Conservation (phyloP, 2,113 vertebrate species). For the Microcebus jonahi region DNA sequence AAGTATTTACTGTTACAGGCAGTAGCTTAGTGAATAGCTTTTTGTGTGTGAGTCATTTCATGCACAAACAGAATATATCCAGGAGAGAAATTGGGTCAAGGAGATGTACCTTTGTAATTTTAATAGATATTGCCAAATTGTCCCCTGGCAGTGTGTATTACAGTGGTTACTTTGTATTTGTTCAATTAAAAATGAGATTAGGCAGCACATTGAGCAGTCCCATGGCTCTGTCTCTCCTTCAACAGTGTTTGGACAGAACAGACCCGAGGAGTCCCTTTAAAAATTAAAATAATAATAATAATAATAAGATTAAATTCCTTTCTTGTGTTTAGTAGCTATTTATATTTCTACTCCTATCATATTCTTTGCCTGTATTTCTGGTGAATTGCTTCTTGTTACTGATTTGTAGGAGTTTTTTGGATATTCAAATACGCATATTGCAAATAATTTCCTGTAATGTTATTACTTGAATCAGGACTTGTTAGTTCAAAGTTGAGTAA, state of each 20-base stretch:
- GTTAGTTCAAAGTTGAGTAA: not conserved
- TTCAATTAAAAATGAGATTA: not conserved
- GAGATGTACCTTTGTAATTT: not conserved
- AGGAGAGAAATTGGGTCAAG: not conserved
- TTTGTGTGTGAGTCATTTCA: not conserved
- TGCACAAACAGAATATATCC: not conserved
- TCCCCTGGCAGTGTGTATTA: not conserved
- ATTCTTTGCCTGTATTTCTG: not conserved
- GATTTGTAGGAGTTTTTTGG: not conserved
- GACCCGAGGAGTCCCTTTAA: too few relatives aligned
- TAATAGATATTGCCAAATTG: not conserved
- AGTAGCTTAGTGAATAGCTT: not conserved
- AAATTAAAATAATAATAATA: too few relatives aligned
- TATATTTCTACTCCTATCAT: not conserved
- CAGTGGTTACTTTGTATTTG: not conserved
- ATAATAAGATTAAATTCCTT: not conserved
- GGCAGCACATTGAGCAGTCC: not conserved
- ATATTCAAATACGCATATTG: not conserved
- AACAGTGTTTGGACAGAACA: too few relatives aligned
- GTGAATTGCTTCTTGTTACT: not conserved
- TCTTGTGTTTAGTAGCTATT: not conserved
- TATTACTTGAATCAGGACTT: not conserved
- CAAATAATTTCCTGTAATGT: not conserved
- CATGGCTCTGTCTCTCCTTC: too few relatives aligned
- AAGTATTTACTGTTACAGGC: not conserved